Percentiles rank a stretch among this genome's conserved stretches.
Conservation (phyloP, 2,113 vertebrate species). For the Mormyrus iriodes region DNA sequence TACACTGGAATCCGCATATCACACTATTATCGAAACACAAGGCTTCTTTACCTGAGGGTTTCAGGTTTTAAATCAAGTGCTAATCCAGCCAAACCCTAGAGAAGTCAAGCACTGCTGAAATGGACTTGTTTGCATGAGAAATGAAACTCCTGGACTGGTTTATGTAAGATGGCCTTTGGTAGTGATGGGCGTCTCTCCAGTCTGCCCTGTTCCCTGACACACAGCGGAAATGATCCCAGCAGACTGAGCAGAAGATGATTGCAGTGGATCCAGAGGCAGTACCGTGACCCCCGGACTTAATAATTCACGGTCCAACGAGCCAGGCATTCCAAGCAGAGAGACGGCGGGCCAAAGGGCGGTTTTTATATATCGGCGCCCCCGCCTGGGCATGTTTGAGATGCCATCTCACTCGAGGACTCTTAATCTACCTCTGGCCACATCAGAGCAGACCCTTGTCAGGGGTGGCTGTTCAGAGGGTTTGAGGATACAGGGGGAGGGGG, state of each 20-base stretch:
- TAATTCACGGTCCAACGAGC: not conserved
- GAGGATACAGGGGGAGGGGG: not conserved
- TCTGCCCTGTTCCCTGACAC: not conserved
- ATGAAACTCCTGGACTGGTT: not conserved
- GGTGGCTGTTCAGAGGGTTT: not conserved
- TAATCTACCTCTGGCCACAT: slow-evolving; percentile 6
- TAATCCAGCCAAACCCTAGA: not conserved
- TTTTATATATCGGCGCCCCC: not conserved
- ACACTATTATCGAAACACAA: not conserved
- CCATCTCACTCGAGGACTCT: not conserved
- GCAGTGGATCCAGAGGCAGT: not conserved
- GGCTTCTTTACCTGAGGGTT: not conserved
- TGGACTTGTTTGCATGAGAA: not conserved
- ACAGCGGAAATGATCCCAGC: not conserved
- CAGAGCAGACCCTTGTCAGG: not conserved
- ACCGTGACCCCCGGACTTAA: not conserved
- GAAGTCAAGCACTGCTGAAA: not conserved
- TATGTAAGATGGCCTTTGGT: not conserved
- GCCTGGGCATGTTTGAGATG: not conserved
- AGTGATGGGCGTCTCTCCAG: not conserved
- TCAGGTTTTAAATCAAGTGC: not conserved
- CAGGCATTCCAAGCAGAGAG: not conserved
- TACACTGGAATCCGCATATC: not conserved
- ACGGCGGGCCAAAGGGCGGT: not conserved
- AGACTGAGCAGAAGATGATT: not conserved